Percentiles rank a stretch among this genome's conserved stretches.
These are phyloP conservation scores for Amblyraja radiata DNA, from an alignment of 2,797 vertebrate genomes.

Conservation along the genomic window DNA sequence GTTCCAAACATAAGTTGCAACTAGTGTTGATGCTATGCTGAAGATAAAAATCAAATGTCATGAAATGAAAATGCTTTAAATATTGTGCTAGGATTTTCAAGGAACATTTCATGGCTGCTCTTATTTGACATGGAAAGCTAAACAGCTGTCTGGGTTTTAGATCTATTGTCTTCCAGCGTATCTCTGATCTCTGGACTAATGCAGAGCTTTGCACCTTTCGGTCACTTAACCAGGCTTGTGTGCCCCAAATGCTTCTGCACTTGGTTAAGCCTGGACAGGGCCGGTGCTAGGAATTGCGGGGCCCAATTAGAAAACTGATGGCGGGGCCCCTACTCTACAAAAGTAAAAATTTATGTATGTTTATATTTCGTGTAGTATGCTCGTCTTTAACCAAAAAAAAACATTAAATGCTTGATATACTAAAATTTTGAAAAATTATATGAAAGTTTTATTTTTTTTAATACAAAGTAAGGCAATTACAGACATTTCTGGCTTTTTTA, in stretches of 20 bases:
- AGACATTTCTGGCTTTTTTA: too few relatives aligned
- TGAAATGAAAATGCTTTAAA: background rate
- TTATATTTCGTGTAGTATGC: too few relatives aligned
- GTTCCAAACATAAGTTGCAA: background rate
- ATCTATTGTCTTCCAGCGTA: background rate
- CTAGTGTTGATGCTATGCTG: background rate
- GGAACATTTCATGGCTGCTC: background rate
- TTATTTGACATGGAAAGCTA: background rate
- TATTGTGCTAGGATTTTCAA: background rate
- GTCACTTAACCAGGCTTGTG: background rate
- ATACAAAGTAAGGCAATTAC: too few relatives aligned
- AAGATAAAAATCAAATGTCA: background rate
- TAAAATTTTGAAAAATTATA: too few relatives aligned
- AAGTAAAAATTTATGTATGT: too few relatives aligned
- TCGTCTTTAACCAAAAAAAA: too few relatives aligned
- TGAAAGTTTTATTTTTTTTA: too few relatives aligned
- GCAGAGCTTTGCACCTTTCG: background rate
- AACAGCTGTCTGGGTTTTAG: background rate
- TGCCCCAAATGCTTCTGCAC: background rate
- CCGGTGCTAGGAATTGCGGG: too few relatives aligned
- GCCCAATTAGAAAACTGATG: too few relatives aligned
- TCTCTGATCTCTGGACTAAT: background rate
- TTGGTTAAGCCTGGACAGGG: background rate
- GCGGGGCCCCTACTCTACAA: too few relatives aligned
- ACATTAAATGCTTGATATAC: too few relatives aligned